Base-by-base conservation (phyloP, 1,140 invertebrate species). In the Drosophila nannoptera region DNA sequence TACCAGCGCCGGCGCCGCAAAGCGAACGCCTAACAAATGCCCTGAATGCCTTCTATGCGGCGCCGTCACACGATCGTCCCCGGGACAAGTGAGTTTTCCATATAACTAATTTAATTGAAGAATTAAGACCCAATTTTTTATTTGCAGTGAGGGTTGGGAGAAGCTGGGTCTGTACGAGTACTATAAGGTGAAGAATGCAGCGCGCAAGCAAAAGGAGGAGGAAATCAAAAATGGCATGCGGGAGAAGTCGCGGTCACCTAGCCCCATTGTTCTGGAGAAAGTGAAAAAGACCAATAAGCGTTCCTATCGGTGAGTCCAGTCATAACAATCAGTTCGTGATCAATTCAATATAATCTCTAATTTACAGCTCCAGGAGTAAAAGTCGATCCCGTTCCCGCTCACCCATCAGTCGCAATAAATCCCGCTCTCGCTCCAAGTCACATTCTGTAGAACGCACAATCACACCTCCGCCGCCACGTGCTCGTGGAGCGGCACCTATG, bases 131-230 rank as follows among this genome's bases (percentile, higher is more conserved):
- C 1, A 22, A 22, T 22, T 22, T 22, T 22, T 22, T 22, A 2
- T 2, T 92, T 91, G 65, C 84, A 97, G 96, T 91, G 97, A 99
- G 89, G 98, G 98, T 42, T 99, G 98, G 98, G 98, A 99, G 89
- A 97, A 98, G 90, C 91, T 99, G 80, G 97, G 97, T 63, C 91
- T 99, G 16, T 99, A 98, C 90, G 98, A 99, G 91, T 99, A 98
- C 90, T 99, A 97, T 90, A 97, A 97, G 91, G 96, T 97, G 0
- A 99, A 99, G 90, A 96, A 97, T 90, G 92, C 93, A 48, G 96
- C 97, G 0, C 93, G 94, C 66, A 97, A 97, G 87, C 93, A 95
- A 74, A 98, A 97, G 90, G 96, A 98, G 84, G 95, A 97, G 49
- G 94, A 95, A 48, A 94, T 97, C 52, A 90, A 90, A 8, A 91